Conservation (phyloP, 2,113 vertebrate genomes). For the Psophia crepitans region DNA sequence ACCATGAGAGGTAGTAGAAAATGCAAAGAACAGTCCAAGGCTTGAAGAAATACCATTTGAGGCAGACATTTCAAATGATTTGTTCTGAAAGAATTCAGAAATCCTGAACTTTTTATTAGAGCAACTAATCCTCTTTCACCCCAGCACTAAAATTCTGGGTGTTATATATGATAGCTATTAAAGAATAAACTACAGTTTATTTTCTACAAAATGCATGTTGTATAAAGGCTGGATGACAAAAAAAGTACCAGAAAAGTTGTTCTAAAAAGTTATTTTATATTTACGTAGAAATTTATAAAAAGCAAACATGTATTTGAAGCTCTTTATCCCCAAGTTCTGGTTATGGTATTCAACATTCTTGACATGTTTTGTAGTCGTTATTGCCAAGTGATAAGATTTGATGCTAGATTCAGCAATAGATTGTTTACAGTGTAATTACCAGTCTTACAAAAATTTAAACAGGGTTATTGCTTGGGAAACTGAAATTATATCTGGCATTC, state of each 20-base stretch:
- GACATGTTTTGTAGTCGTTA: background rate
- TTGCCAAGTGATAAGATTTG: background rate
- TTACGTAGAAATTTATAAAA: background rate
- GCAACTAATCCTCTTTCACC: background rate
- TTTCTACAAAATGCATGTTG: background rate
- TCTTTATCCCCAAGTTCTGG: background rate
- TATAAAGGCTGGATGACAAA: background rate
- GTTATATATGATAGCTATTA: background rate
- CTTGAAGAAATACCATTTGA: background rate
- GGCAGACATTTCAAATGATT: background rate
- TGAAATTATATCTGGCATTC: background rate
- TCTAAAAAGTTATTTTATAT: background rate
- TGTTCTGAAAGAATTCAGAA: background rate
- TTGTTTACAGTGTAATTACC: background rate
- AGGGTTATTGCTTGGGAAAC: background rate
- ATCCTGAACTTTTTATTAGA: background rate
- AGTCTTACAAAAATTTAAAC: background rate
- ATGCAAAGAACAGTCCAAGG: background rate
- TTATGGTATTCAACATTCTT: background rate
- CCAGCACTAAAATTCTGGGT: background rate
- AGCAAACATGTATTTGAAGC: background rate
- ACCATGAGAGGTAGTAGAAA: background rate
- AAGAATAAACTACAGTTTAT: background rate
- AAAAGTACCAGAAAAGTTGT: background rate
- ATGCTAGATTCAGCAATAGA: background rate